A percentile compares a stretch with the other conserved stretches of the same genome.
Evolutionary conservation across 2,888 invertebrate genomes (phyloP).

Genomic region (Orthosia cruda): DNA sequence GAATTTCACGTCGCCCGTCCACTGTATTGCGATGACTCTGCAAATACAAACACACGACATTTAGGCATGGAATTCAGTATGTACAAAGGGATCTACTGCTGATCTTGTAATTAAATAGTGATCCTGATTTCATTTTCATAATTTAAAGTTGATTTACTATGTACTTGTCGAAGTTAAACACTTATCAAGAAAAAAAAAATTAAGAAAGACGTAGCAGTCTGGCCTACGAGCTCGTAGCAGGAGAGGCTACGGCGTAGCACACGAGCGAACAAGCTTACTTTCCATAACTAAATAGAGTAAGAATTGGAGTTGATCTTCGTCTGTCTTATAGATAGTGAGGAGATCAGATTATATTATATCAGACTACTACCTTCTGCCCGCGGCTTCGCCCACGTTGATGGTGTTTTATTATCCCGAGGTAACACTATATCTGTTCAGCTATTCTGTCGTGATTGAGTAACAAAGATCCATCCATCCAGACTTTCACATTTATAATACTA

Average conservation of each 20-base stretch:
- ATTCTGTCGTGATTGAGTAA: no score
- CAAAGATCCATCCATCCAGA: no score
- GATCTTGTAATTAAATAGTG: not conserved
- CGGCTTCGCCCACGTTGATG: no score
- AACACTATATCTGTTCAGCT: no score
- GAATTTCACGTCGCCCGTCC: conserved; percentile 65
- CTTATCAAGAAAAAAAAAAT: not conserved
- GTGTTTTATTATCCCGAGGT: no score
- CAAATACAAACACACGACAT: conserved; percentile 35
- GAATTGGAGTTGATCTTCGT: not conserved
- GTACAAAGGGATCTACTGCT: not conserved
- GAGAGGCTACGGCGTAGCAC: conserved; percentile 25
- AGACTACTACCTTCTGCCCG: no score
- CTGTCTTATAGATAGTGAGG: not conserved
- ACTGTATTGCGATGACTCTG: conserved; percentile 52
- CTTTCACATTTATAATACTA: no score
- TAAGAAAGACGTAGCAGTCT: not conserved
- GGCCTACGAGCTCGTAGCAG: conserved; percentile 35
- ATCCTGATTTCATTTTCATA: not conserved
- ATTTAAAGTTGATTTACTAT: not conserved
- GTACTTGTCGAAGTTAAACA: not conserved
- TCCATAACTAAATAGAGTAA: not conserved
- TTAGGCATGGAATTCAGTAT: conserved; percentile 14
- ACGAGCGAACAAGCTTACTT: not conserved
- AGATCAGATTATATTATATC: not conserved